Evolutionary conservation across 53 echinoderm and acorn worm species (phyloP).

Genomic region (Patiria pectinifera): DNA sequence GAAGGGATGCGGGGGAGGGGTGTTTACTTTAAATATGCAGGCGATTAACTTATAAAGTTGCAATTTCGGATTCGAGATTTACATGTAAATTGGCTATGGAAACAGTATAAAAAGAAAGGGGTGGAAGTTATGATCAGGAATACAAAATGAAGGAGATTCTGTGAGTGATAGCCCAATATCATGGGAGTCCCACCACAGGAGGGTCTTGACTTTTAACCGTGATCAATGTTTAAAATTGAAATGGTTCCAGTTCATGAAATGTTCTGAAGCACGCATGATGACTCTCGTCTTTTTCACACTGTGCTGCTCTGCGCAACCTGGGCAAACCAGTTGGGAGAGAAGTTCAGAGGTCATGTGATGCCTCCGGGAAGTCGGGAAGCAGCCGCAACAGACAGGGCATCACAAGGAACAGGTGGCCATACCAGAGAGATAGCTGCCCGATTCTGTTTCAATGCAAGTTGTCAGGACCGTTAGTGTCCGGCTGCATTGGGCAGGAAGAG

Average conservation of each 20-base stretch:
- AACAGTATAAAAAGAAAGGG: not conserved
- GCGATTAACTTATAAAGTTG: not conserved
- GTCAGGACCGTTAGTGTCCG: not conserved
- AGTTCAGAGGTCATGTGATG: not conserved
- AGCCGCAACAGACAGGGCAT: not conserved
- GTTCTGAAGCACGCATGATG: not conserved
- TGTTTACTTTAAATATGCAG: not conserved
- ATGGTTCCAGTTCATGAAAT: not conserved
- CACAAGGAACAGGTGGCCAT: not conserved
- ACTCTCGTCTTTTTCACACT: not conserved
- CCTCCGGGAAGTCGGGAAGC: not conserved
- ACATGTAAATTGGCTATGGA: not conserved
- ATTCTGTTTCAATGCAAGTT: not conserved
- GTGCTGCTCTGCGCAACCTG: not conserved
- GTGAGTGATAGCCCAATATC: not conserved
- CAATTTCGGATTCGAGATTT: not conserved
- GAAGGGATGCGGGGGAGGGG: not conserved
- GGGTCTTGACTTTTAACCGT: not conserved
- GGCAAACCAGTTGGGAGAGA: not conserved
- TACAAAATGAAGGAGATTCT: not conserved
- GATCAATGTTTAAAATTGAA: not conserved
- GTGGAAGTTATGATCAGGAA: not conserved
- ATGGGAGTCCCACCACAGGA: not conserved
- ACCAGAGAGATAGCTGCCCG: not conserved
- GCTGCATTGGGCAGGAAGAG: not conserved